Evolutionary conservation across 2,797 vertebrate genomes (phyloP), one percentile per base, ranked within the genome.

Genomic region (Babyrousa celebensis): DNA sequence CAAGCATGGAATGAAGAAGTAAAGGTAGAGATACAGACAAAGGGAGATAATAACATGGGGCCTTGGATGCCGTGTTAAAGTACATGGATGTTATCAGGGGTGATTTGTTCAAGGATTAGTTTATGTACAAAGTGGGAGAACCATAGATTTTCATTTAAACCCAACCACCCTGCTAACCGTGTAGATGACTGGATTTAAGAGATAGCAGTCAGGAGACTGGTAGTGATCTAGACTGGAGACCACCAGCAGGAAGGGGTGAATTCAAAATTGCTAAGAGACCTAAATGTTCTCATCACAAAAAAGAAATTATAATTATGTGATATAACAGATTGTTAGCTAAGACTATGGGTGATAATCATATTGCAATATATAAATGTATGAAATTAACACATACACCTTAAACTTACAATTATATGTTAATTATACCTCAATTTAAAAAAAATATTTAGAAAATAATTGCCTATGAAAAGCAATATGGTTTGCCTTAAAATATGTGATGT

Each of bases 371-470:
- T 40, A 68, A 92, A 54, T 70, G 18, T 54, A 75, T 92, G 75
- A 75, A 20, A 82, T 48, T 52, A 68, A 52, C 12, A 68, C 20
- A 12, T 83, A 32, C 12, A 60, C 29, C 18, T 72, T 86, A 87
- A 95, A 85, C 3, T 63, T 65, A 63, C 14, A 58, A 40, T 43
- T 32, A 40, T 90, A 56, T 74, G 17, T 91, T 60, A 91, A 86
- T 72, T 86, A 58, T 67, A 74, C 16, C 17, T 36, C 65, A 87
- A 56, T 54, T 60, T 14, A 86, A 63, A 54, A 95, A 23, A 92
- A 94, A 95, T 60, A 90, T 72, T 96, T 95, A 75, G 36, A 83
- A 93, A 83, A 48, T 94, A 8, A 71, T 56, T 89, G 65, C 23
- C 74, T 48, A 27, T 83, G 71, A 63, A 93, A 97, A 74, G 48